These are phyloP conservation scores for Stegodyphus dumicola DNA, from an alignment of 1,140 invertebrate species.

Conservation along the genomic window DNA sequence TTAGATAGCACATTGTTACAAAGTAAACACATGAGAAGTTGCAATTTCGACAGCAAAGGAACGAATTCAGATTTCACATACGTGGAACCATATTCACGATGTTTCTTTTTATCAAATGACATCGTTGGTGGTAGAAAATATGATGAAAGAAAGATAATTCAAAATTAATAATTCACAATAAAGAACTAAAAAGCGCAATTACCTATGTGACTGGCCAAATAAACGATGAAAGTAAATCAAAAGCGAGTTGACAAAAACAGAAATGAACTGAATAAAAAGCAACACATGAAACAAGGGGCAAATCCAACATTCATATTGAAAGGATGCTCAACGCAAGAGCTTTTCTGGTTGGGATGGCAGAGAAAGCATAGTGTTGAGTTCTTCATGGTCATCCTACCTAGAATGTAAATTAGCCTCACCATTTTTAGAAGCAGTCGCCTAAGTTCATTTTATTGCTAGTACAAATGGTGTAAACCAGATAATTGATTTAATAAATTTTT, in stretches of 20 bases:
- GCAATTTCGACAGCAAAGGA: neutral
- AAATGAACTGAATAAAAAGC: neutral
- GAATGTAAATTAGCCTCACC: too few species aligned
- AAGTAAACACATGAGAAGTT: neutral
- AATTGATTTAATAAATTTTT: too few species aligned
- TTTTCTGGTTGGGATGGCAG: neutral
- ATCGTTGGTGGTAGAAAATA: neutral
- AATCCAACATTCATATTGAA: slow-evolving; percentile 12
- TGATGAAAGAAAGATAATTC: neutral
- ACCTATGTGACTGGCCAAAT: neutral
- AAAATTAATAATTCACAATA: slow-evolving; percentile 1
- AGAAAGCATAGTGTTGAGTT: neutral
- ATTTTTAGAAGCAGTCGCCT: too few species aligned
- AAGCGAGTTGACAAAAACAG: neutral
- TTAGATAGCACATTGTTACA: slow-evolving; percentile 6
- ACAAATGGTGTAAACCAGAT: too few species aligned
- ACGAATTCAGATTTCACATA: neutral
- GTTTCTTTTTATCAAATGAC: too few species aligned
- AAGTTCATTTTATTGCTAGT: too few species aligned
- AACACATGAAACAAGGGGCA: neutral
- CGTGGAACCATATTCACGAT: too few species aligned
- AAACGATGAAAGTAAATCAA: neutral
- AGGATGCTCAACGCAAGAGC: slow-evolving; percentile 4
- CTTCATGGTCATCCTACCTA: too few species aligned
- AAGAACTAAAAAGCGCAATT: neutral